A percentile compares a stretch with the other conserved stretches of the same genome.
Conservation (phyloP, 2,797 vertebrate species). For the Nasua narica region DNA sequence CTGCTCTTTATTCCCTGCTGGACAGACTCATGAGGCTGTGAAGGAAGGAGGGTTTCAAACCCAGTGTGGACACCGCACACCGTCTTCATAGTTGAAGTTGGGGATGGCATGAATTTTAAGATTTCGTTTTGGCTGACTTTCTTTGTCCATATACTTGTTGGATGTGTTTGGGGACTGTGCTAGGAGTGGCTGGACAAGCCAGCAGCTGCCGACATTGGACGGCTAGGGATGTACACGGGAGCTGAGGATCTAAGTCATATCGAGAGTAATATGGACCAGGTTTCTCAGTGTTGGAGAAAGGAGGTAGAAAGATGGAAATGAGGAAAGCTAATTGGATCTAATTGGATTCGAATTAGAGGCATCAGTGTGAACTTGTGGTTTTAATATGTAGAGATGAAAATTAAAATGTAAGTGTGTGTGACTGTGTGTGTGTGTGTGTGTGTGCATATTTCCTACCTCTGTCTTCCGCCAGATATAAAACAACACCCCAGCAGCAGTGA, state of each 20-base stretch:
- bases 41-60: background rate
- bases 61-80: accelerated
- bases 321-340: background rate
- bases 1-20: background rate
- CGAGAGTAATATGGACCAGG: accelerated
- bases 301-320: background rate
- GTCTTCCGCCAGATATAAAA: background rate
- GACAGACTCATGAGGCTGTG: accelerated
- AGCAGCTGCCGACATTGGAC: accelerated
- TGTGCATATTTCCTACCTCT: background rate
- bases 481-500: background rate
- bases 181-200: accelerated
- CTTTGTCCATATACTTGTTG: background rate
- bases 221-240: accelerated
- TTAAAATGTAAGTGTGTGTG: background rate
- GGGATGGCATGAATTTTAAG: background rate
- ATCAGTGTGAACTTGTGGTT: no score
- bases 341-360: background rate
- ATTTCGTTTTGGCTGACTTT: no score
- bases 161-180: background rate
- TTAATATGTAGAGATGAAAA: background rate
- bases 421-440: no score
- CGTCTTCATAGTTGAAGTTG: background rate
- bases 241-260: accelerated
- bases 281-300: background rate